Conservation (phyloP, 2,888 invertebrate species). For the Stegophylla sp. region DNA sequence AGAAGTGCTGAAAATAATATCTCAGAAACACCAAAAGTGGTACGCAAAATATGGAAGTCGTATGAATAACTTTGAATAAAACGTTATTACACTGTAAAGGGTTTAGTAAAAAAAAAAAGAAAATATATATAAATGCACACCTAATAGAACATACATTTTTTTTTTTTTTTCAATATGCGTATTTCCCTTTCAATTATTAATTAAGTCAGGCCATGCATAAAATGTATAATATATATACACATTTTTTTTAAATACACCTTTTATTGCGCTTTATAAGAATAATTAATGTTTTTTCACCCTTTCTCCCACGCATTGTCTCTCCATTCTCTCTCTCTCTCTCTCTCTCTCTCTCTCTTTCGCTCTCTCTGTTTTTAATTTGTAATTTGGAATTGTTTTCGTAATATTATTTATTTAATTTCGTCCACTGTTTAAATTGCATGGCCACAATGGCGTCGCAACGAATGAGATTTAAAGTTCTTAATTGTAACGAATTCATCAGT, state of each 20-base stretch:
- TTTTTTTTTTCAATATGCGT: neutral
- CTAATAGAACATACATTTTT: neutral
- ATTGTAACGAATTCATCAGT: no score
- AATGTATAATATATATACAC: neutral
- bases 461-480: no score
- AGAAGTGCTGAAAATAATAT: neutral
- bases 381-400: neutral
- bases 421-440: neutral
- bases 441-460: no score
- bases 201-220: neutral
- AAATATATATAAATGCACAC: neutral
- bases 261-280: neutral
- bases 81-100: neutral
- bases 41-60: neutral
- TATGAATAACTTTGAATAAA: neutral
- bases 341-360: no score
- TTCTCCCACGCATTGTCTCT: neutral
- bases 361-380: neutral
- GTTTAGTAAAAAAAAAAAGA: slow-evolving; percentile 9
- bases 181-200: slow-evolving; percentile 15
- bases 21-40: neutral
- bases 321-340: no score
- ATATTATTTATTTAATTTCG: neutral
- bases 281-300: neutral
- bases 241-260: slow-evolving; percentile 12